Base-by-base conservation (phyloP, 2,888 invertebrate species). In the Agonopterix heracliana region DNA sequence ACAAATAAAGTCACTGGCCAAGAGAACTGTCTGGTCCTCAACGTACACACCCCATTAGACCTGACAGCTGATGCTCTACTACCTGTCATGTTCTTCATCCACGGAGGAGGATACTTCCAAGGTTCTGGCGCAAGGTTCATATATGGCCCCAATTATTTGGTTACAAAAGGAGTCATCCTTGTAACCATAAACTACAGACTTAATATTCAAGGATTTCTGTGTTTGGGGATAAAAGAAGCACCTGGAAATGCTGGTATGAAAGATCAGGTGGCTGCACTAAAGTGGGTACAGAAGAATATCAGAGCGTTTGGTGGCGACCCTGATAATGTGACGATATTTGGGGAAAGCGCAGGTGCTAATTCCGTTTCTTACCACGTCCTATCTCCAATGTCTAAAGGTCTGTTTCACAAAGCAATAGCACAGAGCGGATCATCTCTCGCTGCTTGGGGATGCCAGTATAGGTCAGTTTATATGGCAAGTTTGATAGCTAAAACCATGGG, bases 81-180 rank as follows among this genome's bases (percentile, higher is more conserved):
- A 11, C 81, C 86, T 0, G 83, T 86, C 9, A 86, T 87, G 86
- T 68, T 80, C 3, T 85, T 69, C 50, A 70, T 87, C 1, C 87
- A 87, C 34, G 87, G 87, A 5, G 87, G 87, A 50, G 86, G 78
- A 0, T 88, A 66, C 54, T 78, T 70, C 36, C 61, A 73, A 44
- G 84, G 84, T 0, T 80, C 83, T 0, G 68, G 71, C 0, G 61
- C 66, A 4, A 59, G 62, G 2, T 1, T 66, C 0, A 3, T 81
- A 1, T 86, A 81, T 13, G 85, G 85, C 0, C 82, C 86, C 0
- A 67, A 76, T 12, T 81, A 79, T 50, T 56, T 88, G 45, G 66
- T 79, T 0, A 35, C 62, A 3, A 78, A 84, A 61, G 74, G 64
- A 11, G 74, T 86, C 0, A 70, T 86, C 38, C 59, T 85, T n/a